A percentile compares a stretch with the other conserved stretches of the same genome.
Conservation (phyloP, 2,113 vertebrate species). For the Xerus inauris region DNA sequence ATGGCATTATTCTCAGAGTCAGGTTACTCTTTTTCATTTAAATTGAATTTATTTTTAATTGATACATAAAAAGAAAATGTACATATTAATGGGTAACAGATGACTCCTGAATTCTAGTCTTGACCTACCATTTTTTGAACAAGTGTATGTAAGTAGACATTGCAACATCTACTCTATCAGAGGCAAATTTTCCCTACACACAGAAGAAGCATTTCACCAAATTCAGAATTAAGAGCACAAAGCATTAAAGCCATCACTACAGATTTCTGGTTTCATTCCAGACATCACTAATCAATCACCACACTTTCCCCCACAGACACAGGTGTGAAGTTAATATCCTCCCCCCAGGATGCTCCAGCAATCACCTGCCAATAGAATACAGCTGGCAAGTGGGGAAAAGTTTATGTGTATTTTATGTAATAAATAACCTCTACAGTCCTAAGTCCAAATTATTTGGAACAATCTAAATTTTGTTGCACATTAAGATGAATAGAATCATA, state of each 20-base stretch:
- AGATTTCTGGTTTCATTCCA: neutral
- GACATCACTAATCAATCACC: neutral
- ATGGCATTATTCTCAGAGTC: neutral
- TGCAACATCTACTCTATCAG: neutral
- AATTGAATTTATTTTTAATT: neutral
- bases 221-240: neutral
- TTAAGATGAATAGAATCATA: neutral
- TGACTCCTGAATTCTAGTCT: neutral
- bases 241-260: neutral
- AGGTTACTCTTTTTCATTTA: neutral
- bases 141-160: neutral
- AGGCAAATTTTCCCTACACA: neutral
- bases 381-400: neutral
- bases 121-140: neutral
- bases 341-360: neutral
- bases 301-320: neutral
- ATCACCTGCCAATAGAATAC: neutral
- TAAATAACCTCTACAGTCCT: neutral
- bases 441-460: constrained; percentile 4
- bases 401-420: neutral
- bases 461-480: neutral
- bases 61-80: neutral
- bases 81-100: neutral
- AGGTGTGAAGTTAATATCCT: neutral
- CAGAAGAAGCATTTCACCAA: neutral